These are phyloP conservation scores for Siniperca chuatsi DNA, from an alignment of 2,113 vertebrate species.

Conservation along the genomic window DNA sequence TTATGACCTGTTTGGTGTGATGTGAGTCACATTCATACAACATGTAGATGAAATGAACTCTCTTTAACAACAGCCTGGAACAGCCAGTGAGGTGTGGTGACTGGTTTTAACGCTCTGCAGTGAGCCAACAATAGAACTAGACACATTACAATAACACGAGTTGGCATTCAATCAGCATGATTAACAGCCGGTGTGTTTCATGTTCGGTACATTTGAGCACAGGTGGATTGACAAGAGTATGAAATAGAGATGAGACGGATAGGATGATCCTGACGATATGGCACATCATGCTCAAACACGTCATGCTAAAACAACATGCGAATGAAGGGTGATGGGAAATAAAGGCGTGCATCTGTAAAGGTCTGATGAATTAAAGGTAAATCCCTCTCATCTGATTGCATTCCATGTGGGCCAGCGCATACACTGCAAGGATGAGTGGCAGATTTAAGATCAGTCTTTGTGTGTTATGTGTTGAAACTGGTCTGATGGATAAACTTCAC, in stretches of 20 bases:
- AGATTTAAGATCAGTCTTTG: neutral
- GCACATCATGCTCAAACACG: neutral
- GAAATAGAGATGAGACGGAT: slow-evolving; percentile 4
- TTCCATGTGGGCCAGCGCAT: neutral
- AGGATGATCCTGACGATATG: slow-evolving; percentile 45
- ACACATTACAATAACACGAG: neutral
- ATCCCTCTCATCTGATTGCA: slow-evolving; percentile 26
- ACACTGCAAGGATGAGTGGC: too few species aligned
- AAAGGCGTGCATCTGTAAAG: slow-evolving; percentile 17
- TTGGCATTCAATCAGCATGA: neutral
- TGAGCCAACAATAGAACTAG: neutral
- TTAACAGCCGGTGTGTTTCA: neutral
- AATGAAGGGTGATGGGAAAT: slow-evolving; percentile 4
- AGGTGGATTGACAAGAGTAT: slow-evolving; percentile 43
- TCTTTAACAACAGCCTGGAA: neutral
- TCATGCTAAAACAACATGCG: slow-evolving; percentile 1
- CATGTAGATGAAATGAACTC: neutral
- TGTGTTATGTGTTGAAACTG: too few species aligned
- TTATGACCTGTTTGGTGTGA: neutral
- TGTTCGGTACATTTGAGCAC: neutral
- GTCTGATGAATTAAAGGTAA: slow-evolving; percentile 11
- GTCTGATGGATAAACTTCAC: slow-evolving; percentile 9
- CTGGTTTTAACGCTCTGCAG: neutral
- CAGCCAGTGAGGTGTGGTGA: neutral
- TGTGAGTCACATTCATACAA: neutral